Evolutionary conservation across 2,888 invertebrate genomes (phyloP), one percentile per base, ranked within the genome.

Genomic region (Sussaba pulchella): DNA sequence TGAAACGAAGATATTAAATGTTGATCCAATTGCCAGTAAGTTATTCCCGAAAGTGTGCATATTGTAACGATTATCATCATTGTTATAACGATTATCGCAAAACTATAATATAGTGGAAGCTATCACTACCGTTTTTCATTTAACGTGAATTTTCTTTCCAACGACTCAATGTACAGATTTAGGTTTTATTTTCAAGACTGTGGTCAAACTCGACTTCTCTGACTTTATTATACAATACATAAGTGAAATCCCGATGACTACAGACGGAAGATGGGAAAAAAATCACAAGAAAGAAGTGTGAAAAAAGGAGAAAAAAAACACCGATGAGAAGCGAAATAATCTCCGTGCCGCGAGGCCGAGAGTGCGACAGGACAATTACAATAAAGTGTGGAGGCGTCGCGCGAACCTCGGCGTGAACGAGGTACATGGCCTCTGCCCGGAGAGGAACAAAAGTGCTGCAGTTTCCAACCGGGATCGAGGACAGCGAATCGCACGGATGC

Each of bases 301-400:
- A 31, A 59, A 43, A 36, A 19, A 67, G 26, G 47, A 26, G 12
- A 59, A 26, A 17, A 12, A 59, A 39, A 4, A 19, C n/a, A 47
- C 1, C n/a, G n/a, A 59, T 50, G 21, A 73, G 67, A 59, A 72
- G 43, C 10, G 57, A 36, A 57, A 78, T 36, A 59, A 72, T 67
- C 36, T 54, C 45, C n/a, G 24, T 52, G 31, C 69, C 54, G 41
- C 45, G 47, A 36, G 52, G 19, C 52, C 78, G 82, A 67, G 39
- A 36, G 66, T 81, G 85, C 86, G 87, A 86, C 87, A 87, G 80
- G 71, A 87, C 89, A 89, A 89, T 90, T 89, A 89, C 88, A 87
- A 87, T 87, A 88, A 90, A 91, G 85, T 86, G 85, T 79, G 54
- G 52, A 69, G 54, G 54, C 54, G 50, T 57, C 73, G 45, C 43